phyloP scores from a whole-genome alignment of 2,888 invertebrate genomes.

The Melieria crassipennis region DNA sequence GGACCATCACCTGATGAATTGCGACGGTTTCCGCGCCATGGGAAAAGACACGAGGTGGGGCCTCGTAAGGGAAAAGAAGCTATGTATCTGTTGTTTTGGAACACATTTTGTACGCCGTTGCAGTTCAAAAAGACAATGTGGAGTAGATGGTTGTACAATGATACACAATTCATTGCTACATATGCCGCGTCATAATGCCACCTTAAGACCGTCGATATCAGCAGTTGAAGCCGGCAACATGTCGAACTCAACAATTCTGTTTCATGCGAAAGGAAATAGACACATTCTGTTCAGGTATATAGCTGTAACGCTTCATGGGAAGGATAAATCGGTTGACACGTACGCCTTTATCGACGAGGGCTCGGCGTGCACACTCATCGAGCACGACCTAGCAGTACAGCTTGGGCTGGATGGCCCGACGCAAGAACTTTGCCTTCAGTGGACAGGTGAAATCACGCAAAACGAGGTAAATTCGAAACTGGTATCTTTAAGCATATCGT shows the following conservation, averaged over 20 bases:
- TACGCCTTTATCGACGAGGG: slow-evolving; percentile 40
- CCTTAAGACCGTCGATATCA: not conserved
- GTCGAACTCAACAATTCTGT: slow-evolving; percentile 4
- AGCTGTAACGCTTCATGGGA: slow-evolving; percentile 28
- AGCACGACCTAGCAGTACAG: slow-evolving; percentile 26
- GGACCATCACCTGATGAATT: slow-evolving; percentile 19
- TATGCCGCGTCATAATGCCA: not conserved
- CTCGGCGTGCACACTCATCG: slow-evolving; percentile 38
- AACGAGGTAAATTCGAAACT: slow-evolving; percentile 34
- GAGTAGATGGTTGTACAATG: not conserved
- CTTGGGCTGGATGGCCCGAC: slow-evolving; percentile 33
- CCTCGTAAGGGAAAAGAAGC: slow-evolving; percentile 20
- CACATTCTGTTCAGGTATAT: slow-evolving; percentile 27
- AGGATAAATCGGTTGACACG: slow-evolving; percentile 27
- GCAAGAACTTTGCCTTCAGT: slow-evolving; percentile 36
- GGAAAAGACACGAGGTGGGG: slow-evolving; percentile 3
- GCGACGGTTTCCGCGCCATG: slow-evolving; percentile 9
- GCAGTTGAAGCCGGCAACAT: not conserved
- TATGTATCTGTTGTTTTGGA: slow-evolving; percentile 28
- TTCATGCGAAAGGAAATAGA: slow-evolving; percentile 19
- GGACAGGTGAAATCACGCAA: slow-evolving; percentile 42
- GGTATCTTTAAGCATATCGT: slow-evolving; percentile 31
- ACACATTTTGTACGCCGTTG: slow-evolving; percentile 30
- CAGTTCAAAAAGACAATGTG: slow-evolving; percentile 20
- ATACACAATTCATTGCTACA: too few relatives aligned